Evolutionary conservation across 2,797 vertebrate genomes (phyloP).

Genomic region (Peromyscus eremicus): DNA sequence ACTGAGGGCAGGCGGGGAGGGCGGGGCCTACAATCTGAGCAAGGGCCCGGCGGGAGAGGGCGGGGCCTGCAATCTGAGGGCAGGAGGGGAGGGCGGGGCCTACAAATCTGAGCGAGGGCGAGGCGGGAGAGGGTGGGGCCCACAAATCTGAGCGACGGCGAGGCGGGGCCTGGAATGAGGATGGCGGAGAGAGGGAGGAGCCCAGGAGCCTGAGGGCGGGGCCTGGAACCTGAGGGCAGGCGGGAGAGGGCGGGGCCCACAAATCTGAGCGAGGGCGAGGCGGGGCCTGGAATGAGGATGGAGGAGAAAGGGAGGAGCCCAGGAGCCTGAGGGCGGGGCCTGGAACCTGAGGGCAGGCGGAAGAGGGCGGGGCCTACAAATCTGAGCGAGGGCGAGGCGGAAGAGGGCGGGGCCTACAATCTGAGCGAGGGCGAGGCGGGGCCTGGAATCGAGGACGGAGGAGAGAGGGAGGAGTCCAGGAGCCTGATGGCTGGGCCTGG

Average conservation of each 20-base stretch:
- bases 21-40: neutral
- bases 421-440: neutral
- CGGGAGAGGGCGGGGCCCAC: neutral
- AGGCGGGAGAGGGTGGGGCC: neutral
- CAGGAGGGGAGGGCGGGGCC: neutral
- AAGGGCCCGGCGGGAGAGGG: neutral
- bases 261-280: neutral
- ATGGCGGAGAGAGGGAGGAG: neutral
- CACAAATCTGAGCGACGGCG: no score
- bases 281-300: no score
- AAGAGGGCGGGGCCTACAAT: neutral
- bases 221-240: no score
- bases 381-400: no score
- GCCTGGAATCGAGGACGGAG: neutral
- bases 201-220: no score
- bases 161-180: no score
- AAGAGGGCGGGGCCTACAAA: neutral
- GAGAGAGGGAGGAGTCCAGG: neutral
- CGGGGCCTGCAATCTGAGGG: neutral
- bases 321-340: no score
- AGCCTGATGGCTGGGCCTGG: neutral
- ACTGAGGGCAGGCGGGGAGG: rapidly evolving
- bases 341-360: neutral
- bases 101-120: neutral
- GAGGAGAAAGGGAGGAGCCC: no score